These are phyloP conservation scores for Lithophane semibrunnea DNA, from an alignment of 2,888 invertebrate species.

Conservation along the genomic window DNA sequence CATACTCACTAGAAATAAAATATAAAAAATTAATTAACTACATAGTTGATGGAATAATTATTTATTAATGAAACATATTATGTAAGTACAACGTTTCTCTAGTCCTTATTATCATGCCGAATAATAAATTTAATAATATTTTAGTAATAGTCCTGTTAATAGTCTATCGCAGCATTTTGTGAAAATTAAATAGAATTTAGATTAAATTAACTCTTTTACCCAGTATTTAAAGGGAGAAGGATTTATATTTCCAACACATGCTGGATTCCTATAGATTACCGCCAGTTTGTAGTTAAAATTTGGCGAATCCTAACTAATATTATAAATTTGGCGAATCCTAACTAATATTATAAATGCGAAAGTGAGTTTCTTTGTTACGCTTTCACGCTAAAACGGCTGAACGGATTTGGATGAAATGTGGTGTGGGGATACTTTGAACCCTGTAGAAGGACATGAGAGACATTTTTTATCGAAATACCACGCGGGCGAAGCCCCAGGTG, in stretches of 20 bases:
- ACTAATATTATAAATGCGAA: too few species aligned
- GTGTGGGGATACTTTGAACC: too few species aligned
- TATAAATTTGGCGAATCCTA: too few species aligned
- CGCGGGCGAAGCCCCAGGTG: too few species aligned
- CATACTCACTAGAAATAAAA: conserved; percentile 27
- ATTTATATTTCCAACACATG: not conserved
- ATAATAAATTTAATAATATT: conserved; percentile 5
- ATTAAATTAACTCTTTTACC: not conserved
- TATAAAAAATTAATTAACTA: not conserved
- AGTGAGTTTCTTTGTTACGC: too few species aligned
- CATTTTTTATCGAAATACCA: too few species aligned
- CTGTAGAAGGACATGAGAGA: too few species aligned
- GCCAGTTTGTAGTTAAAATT: not conserved
- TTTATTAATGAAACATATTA: not conserved
- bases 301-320: too few species aligned
- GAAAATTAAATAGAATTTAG: not conserved
- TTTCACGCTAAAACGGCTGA: too few species aligned
- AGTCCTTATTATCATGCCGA: not conserved
- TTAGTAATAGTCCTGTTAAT: not conserved
- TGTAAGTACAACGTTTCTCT: not conserved
- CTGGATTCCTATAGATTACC: not conserved
- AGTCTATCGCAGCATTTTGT: not conserved
- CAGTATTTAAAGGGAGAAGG: not conserved
- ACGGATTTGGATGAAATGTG: too few species aligned
- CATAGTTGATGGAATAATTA: not conserved